Conservation (phyloP, 2,888 invertebrate genomes). For the Stegana nigrithorax region DNA sequence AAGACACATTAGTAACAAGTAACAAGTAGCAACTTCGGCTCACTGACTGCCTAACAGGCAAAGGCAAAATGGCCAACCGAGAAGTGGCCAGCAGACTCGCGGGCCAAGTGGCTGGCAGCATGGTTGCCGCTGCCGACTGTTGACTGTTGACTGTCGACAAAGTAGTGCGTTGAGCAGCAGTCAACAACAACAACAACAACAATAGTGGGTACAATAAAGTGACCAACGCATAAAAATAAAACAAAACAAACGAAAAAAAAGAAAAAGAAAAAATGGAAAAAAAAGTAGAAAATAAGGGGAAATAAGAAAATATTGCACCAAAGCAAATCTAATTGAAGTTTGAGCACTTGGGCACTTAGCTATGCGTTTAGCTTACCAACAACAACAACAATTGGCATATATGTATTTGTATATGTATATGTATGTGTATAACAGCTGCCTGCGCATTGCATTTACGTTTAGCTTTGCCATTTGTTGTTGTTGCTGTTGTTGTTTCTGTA, state of each 20-base stretch:
- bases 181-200: not conserved
- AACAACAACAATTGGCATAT: not conserved
- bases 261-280: not conserved
- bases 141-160: no score
- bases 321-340: constrained; percentile 34
- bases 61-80: not conserved
- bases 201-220: not conserved
- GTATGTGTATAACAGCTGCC: not conserved
- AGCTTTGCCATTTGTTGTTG: not conserved
- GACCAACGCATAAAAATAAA: no score
- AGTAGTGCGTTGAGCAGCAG: no score
- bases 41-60: no score
- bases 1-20: constrained; percentile 31
- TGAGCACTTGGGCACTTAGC: constrained; percentile 29
- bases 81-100: no score
- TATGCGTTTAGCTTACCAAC: constrained; percentile 1
- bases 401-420: not conserved
- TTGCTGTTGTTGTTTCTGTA: no score
- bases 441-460: not conserved
- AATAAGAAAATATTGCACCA: constrained; percentile 27
- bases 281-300: not conserved
- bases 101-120: no score
- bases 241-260: not conserved
- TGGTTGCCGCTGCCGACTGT: no score
- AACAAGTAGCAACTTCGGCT: no score